Evolutionary conservation across 2,888 invertebrate genomes (phyloP).

Genomic region (Epiblema foenella): DNA sequence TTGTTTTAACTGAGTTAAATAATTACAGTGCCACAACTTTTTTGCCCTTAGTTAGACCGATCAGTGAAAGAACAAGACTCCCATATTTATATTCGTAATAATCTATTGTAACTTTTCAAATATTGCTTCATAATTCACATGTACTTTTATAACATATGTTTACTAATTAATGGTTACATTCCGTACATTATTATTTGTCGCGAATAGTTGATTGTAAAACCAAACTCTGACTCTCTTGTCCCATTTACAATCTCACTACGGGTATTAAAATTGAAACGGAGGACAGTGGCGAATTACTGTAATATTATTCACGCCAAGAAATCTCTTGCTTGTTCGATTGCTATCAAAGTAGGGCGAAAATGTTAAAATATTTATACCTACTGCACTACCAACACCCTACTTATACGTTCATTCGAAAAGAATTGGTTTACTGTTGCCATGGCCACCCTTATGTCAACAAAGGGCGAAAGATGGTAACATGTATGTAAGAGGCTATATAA

Average conservation of each 20-base stretch:
- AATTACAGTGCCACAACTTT: too few species aligned
- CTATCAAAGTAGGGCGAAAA: slow-evolving; percentile 7
- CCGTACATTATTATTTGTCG: too few species aligned
- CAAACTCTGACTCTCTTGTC: neutral
- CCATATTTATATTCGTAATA: too few species aligned
- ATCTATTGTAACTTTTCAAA: too few species aligned
- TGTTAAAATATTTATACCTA: slow-evolving; percentile 16
- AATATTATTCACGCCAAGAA: slow-evolving; percentile 2
- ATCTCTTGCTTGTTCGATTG: neutral
- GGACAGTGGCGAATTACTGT: neutral
- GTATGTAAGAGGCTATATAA: slow-evolving; percentile 31
- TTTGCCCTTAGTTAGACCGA: too few species aligned
- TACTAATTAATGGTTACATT: too few species aligned
- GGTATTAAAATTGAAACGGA: neutral
- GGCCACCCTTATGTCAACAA: slow-evolving; percentile 52
- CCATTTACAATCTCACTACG: neutral
- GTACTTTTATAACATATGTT: too few species aligned
- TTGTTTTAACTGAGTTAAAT: too few species aligned
- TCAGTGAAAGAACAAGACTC: too few species aligned
- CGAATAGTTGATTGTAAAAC: too few species aligned
- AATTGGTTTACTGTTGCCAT: slow-evolving; percentile 50
- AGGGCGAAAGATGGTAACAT: slow-evolving; percentile 44
- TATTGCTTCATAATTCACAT: too few species aligned
- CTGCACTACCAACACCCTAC: neutral
- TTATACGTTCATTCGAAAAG: slow-evolving; percentile 43